Conservation (phyloP, 2,888 invertebrate genomes). For the Acleris cristana region DNA sequence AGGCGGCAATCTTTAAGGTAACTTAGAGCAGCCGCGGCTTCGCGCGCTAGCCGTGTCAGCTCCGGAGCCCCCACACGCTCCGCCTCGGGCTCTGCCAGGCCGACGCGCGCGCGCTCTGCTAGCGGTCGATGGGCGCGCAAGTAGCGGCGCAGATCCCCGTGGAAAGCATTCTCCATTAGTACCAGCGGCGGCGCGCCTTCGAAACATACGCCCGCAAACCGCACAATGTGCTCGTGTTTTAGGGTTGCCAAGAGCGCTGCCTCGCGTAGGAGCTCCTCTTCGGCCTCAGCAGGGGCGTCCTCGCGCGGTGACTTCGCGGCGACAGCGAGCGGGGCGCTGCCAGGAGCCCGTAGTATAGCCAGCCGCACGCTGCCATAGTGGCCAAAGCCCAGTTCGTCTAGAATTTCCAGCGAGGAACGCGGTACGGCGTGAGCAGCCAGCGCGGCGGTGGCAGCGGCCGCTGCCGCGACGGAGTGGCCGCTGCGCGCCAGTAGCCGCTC, state of each 20-base stretch:
- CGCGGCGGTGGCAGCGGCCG: constrained; percentile 46
- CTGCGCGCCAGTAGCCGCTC: constrained; percentile 29
- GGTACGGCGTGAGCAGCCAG: constrained; percentile 49
- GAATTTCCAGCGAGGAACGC: constrained; percentile 48
- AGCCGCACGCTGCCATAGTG: constrained; percentile 61
- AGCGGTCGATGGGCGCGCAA: constrained; percentile 88
- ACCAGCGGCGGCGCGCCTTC: constrained; percentile 92
- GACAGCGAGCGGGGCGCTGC: constrained; percentile 80
- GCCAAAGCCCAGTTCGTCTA: constrained; percentile 60
- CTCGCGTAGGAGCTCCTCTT: constrained; percentile 88
- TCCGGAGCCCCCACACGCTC: constrained; percentile 88
- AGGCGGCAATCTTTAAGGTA: constrained; percentile 91
- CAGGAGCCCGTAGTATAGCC: constrained; percentile 54
- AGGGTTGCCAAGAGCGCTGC: constrained; percentile 95
- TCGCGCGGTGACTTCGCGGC: constrained; percentile 93
- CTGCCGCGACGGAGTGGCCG: constrained; percentile 29
- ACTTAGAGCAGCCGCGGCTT: constrained; percentile 88
- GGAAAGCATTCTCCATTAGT: constrained; percentile 95
- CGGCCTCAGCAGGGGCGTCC: constrained; percentile 90
- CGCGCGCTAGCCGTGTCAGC: constrained; percentile 56
- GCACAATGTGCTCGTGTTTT: constrained; percentile 92
- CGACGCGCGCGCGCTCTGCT: constrained; percentile 81
- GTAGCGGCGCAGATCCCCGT: constrained; percentile 94
- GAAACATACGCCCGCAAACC: constrained; percentile 90
- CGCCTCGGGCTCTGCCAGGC: constrained; percentile 81